phyloP scores from a whole-genome alignment of 1,140 invertebrate genomes.

The Probaryconus sp. region DNA sequence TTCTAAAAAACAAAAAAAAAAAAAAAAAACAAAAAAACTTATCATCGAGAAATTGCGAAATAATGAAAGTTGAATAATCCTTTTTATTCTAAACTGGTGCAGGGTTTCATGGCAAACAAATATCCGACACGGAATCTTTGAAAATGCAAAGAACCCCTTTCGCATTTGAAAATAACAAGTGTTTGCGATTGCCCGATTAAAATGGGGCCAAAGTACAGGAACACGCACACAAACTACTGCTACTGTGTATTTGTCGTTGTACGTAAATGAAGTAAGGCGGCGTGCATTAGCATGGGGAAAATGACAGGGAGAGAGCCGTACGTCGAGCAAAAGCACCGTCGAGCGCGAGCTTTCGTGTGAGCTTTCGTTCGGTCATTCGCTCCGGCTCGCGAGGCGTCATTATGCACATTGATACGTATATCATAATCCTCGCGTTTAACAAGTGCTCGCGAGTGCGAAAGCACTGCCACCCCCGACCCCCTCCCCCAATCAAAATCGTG shows the following conservation, averaged over 20 bases:
- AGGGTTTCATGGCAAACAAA: too few relatives aligned
- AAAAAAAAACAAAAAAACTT: too few relatives aligned
- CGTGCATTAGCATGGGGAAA: conserved; percentile 36
- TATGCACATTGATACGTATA: conserved; percentile 60
- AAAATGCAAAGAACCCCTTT: conserved; percentile 1
- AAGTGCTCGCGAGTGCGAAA: conserved; percentile 33
- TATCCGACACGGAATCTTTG: too few relatives aligned
- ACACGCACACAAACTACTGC: conserved; percentile 11
- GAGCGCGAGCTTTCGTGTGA: conserved; percentile 56
- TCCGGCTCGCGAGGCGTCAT: conserved; percentile 50
- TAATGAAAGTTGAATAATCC: too few relatives aligned
- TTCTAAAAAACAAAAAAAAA: too few relatives aligned
- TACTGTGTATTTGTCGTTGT: too few relatives aligned
- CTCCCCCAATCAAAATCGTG: conserved; percentile 39
- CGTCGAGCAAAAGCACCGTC: too few relatives aligned
- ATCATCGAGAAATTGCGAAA: too few relatives aligned
- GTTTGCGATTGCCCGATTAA: conserved; percentile 43
- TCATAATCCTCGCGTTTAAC: conserved; percentile 57
- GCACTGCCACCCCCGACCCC: not conserved
- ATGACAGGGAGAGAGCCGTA: conserved; percentile 55
- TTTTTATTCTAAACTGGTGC: too few relatives aligned
- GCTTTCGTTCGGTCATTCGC: too few relatives aligned
- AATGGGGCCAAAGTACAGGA: conserved; percentile 10
- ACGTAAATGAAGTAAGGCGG: too few relatives aligned
- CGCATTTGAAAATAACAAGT: conserved; percentile 33